Base-by-base conservation (phyloP, 2,797 vertebrate species). In the Tolypeutes matacus region DNA sequence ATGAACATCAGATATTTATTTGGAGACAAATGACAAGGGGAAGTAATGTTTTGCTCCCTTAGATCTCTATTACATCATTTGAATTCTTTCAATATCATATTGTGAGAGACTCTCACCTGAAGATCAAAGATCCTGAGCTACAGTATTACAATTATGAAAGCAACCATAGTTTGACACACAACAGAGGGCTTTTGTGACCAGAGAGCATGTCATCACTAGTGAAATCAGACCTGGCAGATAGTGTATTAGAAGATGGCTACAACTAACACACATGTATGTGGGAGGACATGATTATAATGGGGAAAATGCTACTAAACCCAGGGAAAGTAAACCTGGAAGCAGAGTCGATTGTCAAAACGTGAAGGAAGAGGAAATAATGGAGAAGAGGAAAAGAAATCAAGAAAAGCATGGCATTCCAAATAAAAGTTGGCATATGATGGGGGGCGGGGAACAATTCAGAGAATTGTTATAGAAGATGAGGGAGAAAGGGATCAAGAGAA, bases 41-140 rank as follows among this genome's bases (percentile, higher is more conserved):
- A 91, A 95, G 49, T 82, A 86, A 42, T 42, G 36, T n/a, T 73
- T 89, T 83, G 76, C 85, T 67, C 69, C 13, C 21, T 83, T 49
- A 67, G 5, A 49, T 25, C 53, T 14, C 25, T 51, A 92, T n/a
- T 58, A 95, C 70, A 46, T 72, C n/a, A 73, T 83, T 80, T 93
- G 53, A 51, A 75, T 34, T 64, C 4, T 27, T 95, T 75, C 34
- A 56, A 56, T 72, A 36, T 58, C n/a, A 21, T 73, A 36, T 39
- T 86, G n/a, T n/a, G n/a, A n/a, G n/a, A n/a, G n/a, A n/a, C n/a
- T n/a, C n/a, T n/a, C n/a, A n/a, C n/a, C n/a, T n/a, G 76, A 86
- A 65, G 17, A 80, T 73, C 53, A 93, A 93, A 69, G 58, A 64
- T 1, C 14, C 21, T 46, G 64, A 58, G 29, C 5, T 70, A 42